Base-by-base conservation (phyloP, 2,797 vertebrate genomes). In the Cottoperca gobio region DNA sequence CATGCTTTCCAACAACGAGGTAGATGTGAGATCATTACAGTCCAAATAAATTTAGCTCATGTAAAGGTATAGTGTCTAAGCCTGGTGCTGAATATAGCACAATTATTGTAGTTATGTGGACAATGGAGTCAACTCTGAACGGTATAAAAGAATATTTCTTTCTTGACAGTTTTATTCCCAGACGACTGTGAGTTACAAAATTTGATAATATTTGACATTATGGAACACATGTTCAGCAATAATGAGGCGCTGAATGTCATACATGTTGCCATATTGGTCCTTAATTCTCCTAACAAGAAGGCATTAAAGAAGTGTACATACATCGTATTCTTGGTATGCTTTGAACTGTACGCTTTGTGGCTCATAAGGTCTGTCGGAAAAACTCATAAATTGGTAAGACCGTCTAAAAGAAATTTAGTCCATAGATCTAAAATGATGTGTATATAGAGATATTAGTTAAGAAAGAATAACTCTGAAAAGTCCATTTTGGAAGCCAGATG, bases 1-100 rank as follows among this genome's bases (percentile, higher is more conserved):
- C 50, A 79, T 84, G 72, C 78, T 67, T 82, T 79, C 70, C 79
- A 88, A 93, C 79, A 74, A 77, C 73, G 72, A 76, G 79, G 78
- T 50, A 84, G 77, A 86, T 77, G 72, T 84, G 86, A 91, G 85
- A 91, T 92, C 90, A 92, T 92, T 91, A 91, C 49, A 70, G 85
- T 66, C 65, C 67, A 68, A 83, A 83, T 91, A 90, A 86, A 91
- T 92, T 88, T 90, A 90, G 81, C 83, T 82, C 80, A 79, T 84
- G 82, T 68, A 58, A 82, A 66, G 68, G 62, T 60, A 70, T 85
- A 73, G 68, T 74, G 74, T 67, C 78, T 78, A 33, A n/a, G n/a
- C 74, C 73, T 61, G 68, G 39, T 76, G 73, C 75, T 74, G 79
- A 83, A 83, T 88, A 55, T 74, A 81, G 78, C 76, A 75, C 86